Conservation (phyloP, 2,113 vertebrate genomes). For the Uropsilus gracilis region DNA sequence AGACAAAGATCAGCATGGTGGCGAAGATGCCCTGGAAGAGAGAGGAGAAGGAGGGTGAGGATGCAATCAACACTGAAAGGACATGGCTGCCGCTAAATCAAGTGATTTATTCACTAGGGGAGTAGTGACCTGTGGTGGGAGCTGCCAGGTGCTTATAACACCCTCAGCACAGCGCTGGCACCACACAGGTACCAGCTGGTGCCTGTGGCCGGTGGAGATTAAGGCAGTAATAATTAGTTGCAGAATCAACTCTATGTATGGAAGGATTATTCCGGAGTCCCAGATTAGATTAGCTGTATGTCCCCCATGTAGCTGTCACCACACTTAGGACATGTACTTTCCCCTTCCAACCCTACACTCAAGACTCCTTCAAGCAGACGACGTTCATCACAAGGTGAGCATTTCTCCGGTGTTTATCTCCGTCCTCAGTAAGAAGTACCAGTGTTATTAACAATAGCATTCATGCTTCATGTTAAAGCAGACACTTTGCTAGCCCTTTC, state of each 20-base stretch:
- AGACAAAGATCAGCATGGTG: conserved; percentile 70
- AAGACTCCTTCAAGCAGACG: not conserved
- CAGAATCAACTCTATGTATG: not conserved
- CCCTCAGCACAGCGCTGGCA: not conserved
- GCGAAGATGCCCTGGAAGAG: conserved; percentile 67
- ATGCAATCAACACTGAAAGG: not conserved
- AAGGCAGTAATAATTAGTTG: not conserved
- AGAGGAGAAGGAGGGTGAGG: not conserved
- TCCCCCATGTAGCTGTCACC: not conserved
- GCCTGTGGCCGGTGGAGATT: not conserved
- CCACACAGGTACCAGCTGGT: not conserved
- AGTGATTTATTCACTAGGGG: not conserved
- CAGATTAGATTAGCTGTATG: not conserved
- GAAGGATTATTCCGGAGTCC: not conserved
- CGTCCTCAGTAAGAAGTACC: not conserved
- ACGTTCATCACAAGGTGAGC: not conserved
- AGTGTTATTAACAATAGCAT: not conserved
- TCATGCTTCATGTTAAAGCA: not conserved
- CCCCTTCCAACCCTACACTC: not conserved
- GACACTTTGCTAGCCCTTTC: not conserved
- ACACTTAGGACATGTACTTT: not conserved
- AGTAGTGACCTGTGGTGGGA: not conserved
- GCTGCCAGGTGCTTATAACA: not conserved
- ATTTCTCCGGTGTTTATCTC: not conserved
- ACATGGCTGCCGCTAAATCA: not conserved